Evolutionary conservation across 2,113 vertebrate genomes (phyloP).

Genomic region (Syngnathus scovelli): DNA sequence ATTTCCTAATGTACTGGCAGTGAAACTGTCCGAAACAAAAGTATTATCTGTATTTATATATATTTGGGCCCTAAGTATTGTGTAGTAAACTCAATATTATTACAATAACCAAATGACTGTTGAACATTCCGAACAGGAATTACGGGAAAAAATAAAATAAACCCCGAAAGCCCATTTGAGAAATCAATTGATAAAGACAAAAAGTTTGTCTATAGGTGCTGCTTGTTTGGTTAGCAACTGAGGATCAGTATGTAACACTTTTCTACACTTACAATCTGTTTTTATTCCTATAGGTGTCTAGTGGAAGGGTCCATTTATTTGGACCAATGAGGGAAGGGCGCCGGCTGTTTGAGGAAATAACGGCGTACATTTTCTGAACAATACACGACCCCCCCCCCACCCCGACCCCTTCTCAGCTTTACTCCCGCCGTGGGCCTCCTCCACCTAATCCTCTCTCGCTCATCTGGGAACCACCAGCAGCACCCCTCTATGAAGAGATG

Average conservation of each 20-base stretch:
- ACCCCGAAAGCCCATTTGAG: no score
- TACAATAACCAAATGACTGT: no score
- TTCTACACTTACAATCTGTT: neutral
- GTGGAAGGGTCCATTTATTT: neutral
- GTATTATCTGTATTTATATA: no score
- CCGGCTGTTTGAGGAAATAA: neutral
- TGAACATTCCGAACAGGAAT: no score
- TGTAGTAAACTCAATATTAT: no score
- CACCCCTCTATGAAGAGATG: slow-evolving; percentile 67
- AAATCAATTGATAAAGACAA: no score
- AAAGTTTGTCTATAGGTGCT: neutral
- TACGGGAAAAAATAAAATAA: no score
- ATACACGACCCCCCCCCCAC: slow-evolving; percentile 3
- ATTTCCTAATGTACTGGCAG: neutral
- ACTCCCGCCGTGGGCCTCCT: slow-evolving; percentile 49
- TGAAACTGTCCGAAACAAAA: neutral
- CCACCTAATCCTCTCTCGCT: slow-evolving; percentile 67
- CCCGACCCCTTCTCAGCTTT: slow-evolving; percentile 36
- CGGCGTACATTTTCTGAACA: slow-evolving; percentile 25
- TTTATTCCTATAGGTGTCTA: neutral
- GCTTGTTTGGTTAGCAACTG: neutral
- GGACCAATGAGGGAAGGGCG: neutral
- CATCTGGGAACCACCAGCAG: slow-evolving; percentile 69
- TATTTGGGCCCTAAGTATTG: no score
- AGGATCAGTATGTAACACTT: neutral